Percentiles rank a stretch among this genome's conserved stretches.
Evolutionary conservation across 1,140 invertebrate species (phyloP).

Genomic region (Sycobia sp.): DNA sequence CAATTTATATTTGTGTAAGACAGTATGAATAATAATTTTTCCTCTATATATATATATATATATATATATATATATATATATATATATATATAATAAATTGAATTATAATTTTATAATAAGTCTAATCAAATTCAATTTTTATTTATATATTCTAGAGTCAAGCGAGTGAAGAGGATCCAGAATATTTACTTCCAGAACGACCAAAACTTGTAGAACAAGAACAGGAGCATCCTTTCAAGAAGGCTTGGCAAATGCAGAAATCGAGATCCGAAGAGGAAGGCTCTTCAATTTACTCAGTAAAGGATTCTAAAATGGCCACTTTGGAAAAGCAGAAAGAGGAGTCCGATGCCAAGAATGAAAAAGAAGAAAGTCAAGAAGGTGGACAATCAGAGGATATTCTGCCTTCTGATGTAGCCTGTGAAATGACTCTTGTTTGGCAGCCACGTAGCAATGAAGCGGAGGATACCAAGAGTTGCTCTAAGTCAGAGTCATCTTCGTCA

Average conservation of each 20-base stretch:
- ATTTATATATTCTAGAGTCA: slow-evolving; percentile 43
- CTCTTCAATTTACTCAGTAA: slow-evolving; percentile 46
- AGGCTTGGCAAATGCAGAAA: slow-evolving; percentile 59
- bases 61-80: too few species aligned
- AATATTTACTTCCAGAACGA: slow-evolving; percentile 56
- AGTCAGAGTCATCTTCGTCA: slow-evolving; percentile 29
- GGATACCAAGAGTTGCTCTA: slow-evolving; percentile 33
- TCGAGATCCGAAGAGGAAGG: slow-evolving; percentile 58
- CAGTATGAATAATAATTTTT: too few species aligned
- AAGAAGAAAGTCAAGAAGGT: slow-evolving; percentile 22
- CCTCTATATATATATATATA: too few species aligned
- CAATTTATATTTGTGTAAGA: too few species aligned
- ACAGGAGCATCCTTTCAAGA: slow-evolving; percentile 58
- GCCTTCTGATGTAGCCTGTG: slow-evolving; percentile 21
- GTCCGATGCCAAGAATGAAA: slow-evolving; percentile 21
- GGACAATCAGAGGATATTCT: slow-evolving; percentile 23
- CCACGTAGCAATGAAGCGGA: slow-evolving; percentile 32
- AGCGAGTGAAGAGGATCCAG: slow-evolving; percentile 59
- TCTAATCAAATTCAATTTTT: too few species aligned
- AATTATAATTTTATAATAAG: too few species aligned
- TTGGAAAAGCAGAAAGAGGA: slow-evolving; percentile 37
- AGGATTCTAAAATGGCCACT: slow-evolving; percentile 44
- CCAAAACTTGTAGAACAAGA: slow-evolving; percentile 58
- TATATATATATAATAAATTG: too few species aligned
- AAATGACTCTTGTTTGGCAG: slow-evolving; percentile 41